Evolutionary conservation across 2,888 invertebrate species (phyloP), one percentile per base, ranked within the genome.

Genomic region (Toxonevra muliebris): DNA sequence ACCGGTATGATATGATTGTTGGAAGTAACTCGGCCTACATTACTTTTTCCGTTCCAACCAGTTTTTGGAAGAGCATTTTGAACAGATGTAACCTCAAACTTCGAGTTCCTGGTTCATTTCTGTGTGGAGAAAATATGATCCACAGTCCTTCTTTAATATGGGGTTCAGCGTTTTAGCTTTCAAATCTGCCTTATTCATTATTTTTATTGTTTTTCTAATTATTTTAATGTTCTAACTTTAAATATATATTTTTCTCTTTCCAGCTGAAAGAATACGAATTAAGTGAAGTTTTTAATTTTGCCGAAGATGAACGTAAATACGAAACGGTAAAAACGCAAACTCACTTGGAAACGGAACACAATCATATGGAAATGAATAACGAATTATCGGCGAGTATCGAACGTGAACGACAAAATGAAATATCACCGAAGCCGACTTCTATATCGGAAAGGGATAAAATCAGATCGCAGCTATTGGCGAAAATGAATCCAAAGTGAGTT

Each of bases 181-280:
- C n/a, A n/a, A n/a, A n/a, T n/a, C n/a, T n/a, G n/a, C n/a, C n/a
- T n/a, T n/a, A n/a, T n/a, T n/a, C n/a, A n/a, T n/a, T n/a, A n/a
- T n/a, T n/a, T n/a, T n/a, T n/a, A n/a, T n/a, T n/a, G n/a, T n/a
- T n/a, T n/a, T n/a, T n/a, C n/a, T n/a, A n/a, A n/a, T n/a, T n/a
- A n/a, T n/a, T n/a, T n/a, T n/a, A n/a, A n/a, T n/a, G n/a, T n/a
- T n/a, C n/a, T n/a, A n/a, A 53, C 15, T 12, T 15, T 12, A 19
- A 57, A 58, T 53, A 12, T 10, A 50, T 43, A 62, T 54, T 65
- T 66, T 53, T 65, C 52, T 67, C 71, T 59, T 78, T 76, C 42
- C 87, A 95, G 94, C 88, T 94, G 73, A 93, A 92, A 79, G 94
- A 95, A 86, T 95, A 95, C 87, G 94, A 94, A 84, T 87, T 95